Base-by-base conservation (phyloP, 2,797 vertebrate species). In the Coluber constrictor region DNA sequence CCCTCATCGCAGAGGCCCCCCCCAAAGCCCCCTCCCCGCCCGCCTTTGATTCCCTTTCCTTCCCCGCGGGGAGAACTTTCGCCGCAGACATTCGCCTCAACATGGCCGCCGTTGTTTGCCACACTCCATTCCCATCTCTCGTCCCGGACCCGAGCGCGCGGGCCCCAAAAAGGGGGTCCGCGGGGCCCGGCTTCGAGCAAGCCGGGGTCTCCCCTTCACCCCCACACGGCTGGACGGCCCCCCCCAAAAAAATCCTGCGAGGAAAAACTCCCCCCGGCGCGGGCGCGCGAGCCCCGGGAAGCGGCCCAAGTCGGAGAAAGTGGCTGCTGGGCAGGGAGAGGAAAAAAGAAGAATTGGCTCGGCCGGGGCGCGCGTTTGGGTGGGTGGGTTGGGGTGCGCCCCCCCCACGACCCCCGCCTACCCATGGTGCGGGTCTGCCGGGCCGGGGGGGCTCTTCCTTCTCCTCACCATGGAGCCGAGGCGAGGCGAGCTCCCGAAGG, bases 61-160 rank as follows among this genome's bases (percentile, higher is more conserved):
- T 37, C 60, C 56, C 86, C 7, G 47, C 89, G 93, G 94, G 94
- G 95, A 96, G 96, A 97, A 97, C 94, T 96, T 97, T 96, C 96
- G 96, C 97, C 94, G 96, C 97, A 94, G 96, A 29, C 97, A 96
- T 97, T 97, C 98, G 98, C 98, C 98, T 98, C 99, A 99, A 99
- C 99, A 99, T 99, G 99, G 99, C 99, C 98, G 99, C 99, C 99
- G 98, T 99, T 99, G 99, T 99, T 99, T 99, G 98, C 99, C 98
- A 98, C 98, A 98, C 99, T 96, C 98, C 98, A 98, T 99, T 98
- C 98, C 98, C 98, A 94, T 96, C 97, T 98, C 98, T 90, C 98
- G 98, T 99, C 98, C 99, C 98, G 98, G 98, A 98, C 98, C 97
- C 98, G 98, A 98, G 98, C 98, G 98, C 98, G 97, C 97, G 60